Evolutionary conservation across 2,797 vertebrate species (phyloP), one percentile per base, ranked within the genome.

Genomic region (Sebastes dallii): DNA sequence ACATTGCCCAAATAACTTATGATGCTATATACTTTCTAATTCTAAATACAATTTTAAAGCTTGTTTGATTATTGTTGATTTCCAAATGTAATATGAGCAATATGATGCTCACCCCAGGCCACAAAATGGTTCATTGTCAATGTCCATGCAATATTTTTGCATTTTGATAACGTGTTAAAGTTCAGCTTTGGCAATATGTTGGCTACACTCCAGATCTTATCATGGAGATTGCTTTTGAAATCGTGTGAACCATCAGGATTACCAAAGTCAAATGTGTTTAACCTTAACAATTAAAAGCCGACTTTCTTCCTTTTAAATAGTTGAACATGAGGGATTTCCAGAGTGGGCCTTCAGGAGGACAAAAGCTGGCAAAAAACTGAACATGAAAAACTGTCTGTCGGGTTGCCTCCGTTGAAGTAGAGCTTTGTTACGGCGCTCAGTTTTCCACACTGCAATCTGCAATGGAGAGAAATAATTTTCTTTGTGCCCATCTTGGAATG

Each of bases 401-500:
- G 18, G 32, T 54, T 32, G 50, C 34, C 46, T 66, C 29, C 10
- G 12, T 81, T 3, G 1, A 55, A 74, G 12, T 24, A 59, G 64
- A 72, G 34, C 54, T 25, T 24, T 27, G 34, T 58, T 62, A 12
- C 52, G 42, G 1, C 25, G 39, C 27, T 20, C n/a, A 60, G 29
- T 66, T 62, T 74, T 4, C 27, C 46, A 7, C 72, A 56, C 13
- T 22, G 11, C 58, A 32, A 27, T 78, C 56, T 54, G 62, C 73
- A 56, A 4, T 55, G 56, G 34, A 77, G 74, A 69, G 60, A 66
- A 75, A 80, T 84, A 2, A 54, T 81, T 79, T 85, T 82, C 76
- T 84, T 60, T 83, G 66, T 82, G 82, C 81, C 62, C 39, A 56
- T 86, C 74, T 82, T 59, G 46, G 86, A 82, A 82, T 80, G 3